Percentiles rank a stretch among this genome's conserved stretches.
Evolutionary conservation across 2,113 vertebrate genomes (phyloP).

Genomic region (Leptosomus discolor): DNA sequence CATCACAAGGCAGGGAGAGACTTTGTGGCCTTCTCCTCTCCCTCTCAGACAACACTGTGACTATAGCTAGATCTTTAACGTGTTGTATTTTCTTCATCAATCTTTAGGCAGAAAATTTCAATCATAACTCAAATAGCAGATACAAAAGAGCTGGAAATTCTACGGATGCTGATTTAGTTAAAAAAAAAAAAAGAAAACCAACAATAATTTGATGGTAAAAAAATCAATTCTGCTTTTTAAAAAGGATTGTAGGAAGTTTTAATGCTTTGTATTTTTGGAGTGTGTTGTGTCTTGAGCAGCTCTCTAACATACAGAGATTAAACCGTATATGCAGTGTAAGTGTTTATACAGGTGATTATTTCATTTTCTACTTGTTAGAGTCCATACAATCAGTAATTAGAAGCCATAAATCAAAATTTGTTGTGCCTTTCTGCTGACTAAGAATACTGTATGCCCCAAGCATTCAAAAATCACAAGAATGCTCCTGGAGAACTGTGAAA

Average conservation of each 20-base stretch:
- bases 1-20: not conserved
- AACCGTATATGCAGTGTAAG: not conserved
- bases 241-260: not conserved
- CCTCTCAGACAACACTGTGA: not conserved
- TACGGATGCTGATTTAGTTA: not conserved
- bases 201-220: not conserved
- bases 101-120: not conserved
- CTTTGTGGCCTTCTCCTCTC: not conserved
- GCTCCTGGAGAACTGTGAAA: not conserved
- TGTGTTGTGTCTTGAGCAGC: not conserved
- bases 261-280: not conserved
- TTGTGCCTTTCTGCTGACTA: not conserved
- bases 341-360: not conserved
- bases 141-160: not conserved
- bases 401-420: not conserved
- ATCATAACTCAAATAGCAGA: not conserved
- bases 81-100: not conserved
- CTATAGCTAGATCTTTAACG: not conserved
- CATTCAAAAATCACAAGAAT: not conserved
- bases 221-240: not conserved
- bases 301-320: not conserved
- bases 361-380: not conserved
- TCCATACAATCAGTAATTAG: not conserved
- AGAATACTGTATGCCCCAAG: not conserved
- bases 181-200: not conserved